Evolutionary conservation across 92 coral and sea anemone species (phyloP).

Genomic region (Actinernus sp.): DNA sequence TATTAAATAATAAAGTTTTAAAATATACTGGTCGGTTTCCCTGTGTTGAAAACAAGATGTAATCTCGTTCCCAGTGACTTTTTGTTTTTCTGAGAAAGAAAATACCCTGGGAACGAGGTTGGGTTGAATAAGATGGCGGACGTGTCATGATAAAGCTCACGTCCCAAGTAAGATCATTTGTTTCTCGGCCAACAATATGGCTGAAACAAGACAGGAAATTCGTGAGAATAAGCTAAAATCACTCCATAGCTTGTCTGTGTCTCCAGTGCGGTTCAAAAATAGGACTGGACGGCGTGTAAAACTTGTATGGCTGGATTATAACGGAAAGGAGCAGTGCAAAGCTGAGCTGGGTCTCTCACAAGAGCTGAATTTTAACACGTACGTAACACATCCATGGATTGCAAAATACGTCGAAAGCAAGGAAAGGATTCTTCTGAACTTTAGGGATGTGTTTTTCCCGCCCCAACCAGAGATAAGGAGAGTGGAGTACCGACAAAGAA

Average conservation of each 20-base stretch:
- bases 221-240: constrained; percentile 40
- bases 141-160: background rate
- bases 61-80: too few species aligned
- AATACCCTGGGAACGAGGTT: too few species aligned
- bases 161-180: too few species aligned
- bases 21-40: too few species aligned
- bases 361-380: constrained; percentile 54
- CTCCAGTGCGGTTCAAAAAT: constrained; percentile 79
- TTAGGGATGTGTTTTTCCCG: constrained; percentile 67
- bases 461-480: constrained; percentile 59
- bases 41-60: too few species aligned
- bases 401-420: constrained; percentile 74
- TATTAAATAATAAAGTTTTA: too few species aligned
- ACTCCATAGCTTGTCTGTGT: constrained; percentile 35
- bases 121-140: background rate
- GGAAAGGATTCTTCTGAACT: constrained; percentile 79
- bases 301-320: constrained; percentile 79
- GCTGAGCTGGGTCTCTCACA: constrained; percentile 43
- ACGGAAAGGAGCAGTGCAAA: constrained; percentile 53
- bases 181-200: constrained; percentile 13
- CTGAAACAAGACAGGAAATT: constrained; percentile 10
- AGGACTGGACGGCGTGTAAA: constrained; percentile 76
- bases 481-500: constrained; percentile 36
- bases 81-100: too few species aligned
- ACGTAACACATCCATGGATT: constrained; percentile 92